These are phyloP conservation scores for Steatocranus sp. DNA, from an alignment of 2,797 vertebrate genomes.

Conservation along the genomic window DNA sequence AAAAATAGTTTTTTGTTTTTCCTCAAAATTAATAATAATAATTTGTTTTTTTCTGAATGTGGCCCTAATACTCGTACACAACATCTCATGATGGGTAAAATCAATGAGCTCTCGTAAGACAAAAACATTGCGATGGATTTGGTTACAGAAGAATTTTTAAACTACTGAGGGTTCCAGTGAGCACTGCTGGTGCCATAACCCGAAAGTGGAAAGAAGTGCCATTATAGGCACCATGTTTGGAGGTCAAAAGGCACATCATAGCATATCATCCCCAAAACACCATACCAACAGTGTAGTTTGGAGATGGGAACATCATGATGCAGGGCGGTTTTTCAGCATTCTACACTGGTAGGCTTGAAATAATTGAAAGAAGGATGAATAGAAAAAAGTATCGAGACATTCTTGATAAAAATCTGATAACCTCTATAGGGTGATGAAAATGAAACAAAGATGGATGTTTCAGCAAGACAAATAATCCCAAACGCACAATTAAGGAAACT, in stretches of 20 bases:
- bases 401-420: background rate
- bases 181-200: background rate
- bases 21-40: background rate
- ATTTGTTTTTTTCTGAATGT: background rate
- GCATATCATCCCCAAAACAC: background rate
- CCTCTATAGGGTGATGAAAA: background rate
- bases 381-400: background rate
- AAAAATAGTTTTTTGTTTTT: background rate
- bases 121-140: background rate
- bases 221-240: background rate
- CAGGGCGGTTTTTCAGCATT: background rate
- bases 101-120: background rate
- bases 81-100: background rate
- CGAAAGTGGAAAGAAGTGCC: background rate
- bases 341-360: background rate
- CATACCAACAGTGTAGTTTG: background rate
- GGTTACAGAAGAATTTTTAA: background rate
- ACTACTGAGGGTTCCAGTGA: too few relatives aligned
- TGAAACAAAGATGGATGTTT: background rate
- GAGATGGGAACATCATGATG: background rate
- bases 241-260: background rate
- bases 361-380: fast-evolving
- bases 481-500: background rate
- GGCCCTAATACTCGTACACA: background rate
- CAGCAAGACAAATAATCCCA: background rate